Percentiles rank a stretch among this genome's conserved stretches.
phyloP scores from a whole-genome alignment of 2,888 invertebrate species.

The Cabera pusaria region DNA sequence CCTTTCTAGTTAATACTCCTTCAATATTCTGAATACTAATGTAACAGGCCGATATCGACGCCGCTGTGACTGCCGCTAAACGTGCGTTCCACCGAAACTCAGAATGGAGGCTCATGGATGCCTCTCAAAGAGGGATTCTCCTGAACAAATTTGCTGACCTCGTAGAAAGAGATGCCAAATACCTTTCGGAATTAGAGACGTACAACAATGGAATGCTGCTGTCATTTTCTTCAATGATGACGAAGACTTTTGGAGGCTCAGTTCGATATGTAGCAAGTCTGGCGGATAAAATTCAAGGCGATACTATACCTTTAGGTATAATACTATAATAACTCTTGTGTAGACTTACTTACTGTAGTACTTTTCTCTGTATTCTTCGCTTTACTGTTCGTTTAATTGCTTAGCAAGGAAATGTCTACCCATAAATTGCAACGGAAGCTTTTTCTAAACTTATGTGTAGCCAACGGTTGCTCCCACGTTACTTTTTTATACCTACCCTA shows the following conservation, averaged over 20 bases:
- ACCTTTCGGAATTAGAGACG: conserved; percentile 1
- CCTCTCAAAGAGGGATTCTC: conserved; percentile 88
- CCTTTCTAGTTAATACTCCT: too few relatives aligned
- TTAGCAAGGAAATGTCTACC: too few relatives aligned
- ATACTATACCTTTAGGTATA: conserved; percentile 58
- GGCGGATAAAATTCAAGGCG: too few relatives aligned
- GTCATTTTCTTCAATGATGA: conserved; percentile 37
- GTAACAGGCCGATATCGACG: conserved; percentile 6
- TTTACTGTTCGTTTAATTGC: too few relatives aligned
- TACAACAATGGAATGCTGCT: conserved; percentile 6
- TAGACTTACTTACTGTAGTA: too few relatives aligned
- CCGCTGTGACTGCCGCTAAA: conserved; percentile 5
- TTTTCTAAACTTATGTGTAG: too few relatives aligned
- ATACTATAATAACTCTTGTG: too few relatives aligned
- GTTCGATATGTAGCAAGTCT: conserved; percentile 93
- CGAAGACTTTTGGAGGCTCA: conserved; percentile 51
- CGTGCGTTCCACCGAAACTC: conserved; percentile 84
- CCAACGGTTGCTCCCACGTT: too few relatives aligned
- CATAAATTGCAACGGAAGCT: too few relatives aligned
- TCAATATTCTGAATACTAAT: too few relatives aligned
- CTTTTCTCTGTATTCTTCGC: too few relatives aligned
- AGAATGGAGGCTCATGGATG: conserved; percentile 91
- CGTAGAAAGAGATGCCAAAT: conserved; percentile 5
- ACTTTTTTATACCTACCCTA: too few relatives aligned
- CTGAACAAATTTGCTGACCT: conserved; percentile 85